Base-by-base conservation (phyloP, 2,888 invertebrate genomes). In the Axea sp. region DNA sequence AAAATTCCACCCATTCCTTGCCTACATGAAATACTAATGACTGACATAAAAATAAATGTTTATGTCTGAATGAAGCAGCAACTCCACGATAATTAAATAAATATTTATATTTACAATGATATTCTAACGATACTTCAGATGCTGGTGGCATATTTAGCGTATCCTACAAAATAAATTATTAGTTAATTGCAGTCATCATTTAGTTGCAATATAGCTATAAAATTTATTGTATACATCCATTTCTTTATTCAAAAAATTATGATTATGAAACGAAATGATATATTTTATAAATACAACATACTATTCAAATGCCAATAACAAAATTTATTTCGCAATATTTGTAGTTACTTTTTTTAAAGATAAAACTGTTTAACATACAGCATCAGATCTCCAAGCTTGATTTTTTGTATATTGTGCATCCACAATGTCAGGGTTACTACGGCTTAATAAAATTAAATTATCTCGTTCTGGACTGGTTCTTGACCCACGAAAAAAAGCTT, bases 371-470 rank as follows among this genome's bases (percentile, higher is more conserved):
- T 5, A 37, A 5, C 26, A 5, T 89, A 94, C 95, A 80, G 91
- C 92, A 76, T 94, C 93, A 2, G 97, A 97, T 88, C 96, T 98
- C 98, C 98, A 99, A 0, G 98, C 98, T 89, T 99, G 99, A 88
- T 99, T 99, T 88, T 97, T 98, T 0, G 98, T 99, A 85, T 98
- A 99, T 77, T 94, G 92, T 0, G 98, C 98, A 89, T 98, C 95
- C 0, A 95, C 93, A 11, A 98, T 88, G 1, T 94, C 89, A 0
- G 96, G 93, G 14, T 90, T 86, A 55, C 90, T 90, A 64, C 96
- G 90, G 11, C 95, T 94, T n/a, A 98, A 88, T 47, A 95, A 88
- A 75, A 99, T 89, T 19, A 99, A 88, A 15, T 95, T 91, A 88
- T 99, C 99, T 73, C 99, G 90, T 88, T 98, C 97, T 17, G 92